A percentile compares a stretch with the other conserved stretches of the same genome.
Conservation (phyloP, 2,797 vertebrate genomes). For the Mionectes olivaceus region DNA sequence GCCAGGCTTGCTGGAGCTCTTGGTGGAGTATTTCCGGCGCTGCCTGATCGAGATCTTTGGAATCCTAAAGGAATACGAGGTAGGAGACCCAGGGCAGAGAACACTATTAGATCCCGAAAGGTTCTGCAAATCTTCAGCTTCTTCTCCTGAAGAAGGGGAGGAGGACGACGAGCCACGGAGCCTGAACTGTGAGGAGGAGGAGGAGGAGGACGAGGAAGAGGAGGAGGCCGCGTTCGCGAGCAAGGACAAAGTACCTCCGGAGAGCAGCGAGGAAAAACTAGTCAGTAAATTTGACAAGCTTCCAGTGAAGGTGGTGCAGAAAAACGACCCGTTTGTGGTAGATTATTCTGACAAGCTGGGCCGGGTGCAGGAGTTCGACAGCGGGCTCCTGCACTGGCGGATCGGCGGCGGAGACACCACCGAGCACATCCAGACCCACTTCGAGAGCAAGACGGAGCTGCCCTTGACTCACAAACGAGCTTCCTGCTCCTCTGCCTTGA, state of each 20-base stretch:
- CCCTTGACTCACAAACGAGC: constrained; percentile 81
- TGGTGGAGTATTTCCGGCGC: constrained; percentile 97
- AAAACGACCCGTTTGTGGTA: constrained; percentile 90
- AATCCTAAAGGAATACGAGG: constrained; percentile 97
- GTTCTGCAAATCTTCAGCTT: constrained; percentile 84
- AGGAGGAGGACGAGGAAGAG: constrained; percentile 83
- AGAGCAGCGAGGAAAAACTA: constrained; percentile 84
- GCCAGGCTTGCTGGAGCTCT: constrained; percentile 93
- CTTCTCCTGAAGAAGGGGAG: constrained; percentile 81
- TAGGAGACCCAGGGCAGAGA: constrained; percentile 95
- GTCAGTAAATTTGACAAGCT: constrained; percentile 98
- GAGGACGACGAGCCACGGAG: constrained; percentile 79
- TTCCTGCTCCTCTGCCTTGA: constrained; percentile 68
- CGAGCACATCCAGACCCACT: constrained; percentile 98
- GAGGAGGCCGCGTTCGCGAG: constrained; percentile 80
- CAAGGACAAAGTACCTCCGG: constrained; percentile 80
- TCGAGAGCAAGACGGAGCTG: constrained; percentile 90
- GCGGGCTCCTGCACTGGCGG: constrained; percentile 95
- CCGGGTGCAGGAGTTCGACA: constrained; percentile 94
- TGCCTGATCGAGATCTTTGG: constrained; percentile 99
- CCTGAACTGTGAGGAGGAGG: constrained; percentile 76
- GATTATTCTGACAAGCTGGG: constrained; percentile 89
- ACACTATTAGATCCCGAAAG: constrained; percentile 91
- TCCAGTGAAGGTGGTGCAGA: constrained; percentile 93
- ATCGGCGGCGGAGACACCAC: constrained; percentile 97